phyloP scores from a whole-genome alignment of 1,140 invertebrate genomes.

The Zaprionus ornatus region DNA sequence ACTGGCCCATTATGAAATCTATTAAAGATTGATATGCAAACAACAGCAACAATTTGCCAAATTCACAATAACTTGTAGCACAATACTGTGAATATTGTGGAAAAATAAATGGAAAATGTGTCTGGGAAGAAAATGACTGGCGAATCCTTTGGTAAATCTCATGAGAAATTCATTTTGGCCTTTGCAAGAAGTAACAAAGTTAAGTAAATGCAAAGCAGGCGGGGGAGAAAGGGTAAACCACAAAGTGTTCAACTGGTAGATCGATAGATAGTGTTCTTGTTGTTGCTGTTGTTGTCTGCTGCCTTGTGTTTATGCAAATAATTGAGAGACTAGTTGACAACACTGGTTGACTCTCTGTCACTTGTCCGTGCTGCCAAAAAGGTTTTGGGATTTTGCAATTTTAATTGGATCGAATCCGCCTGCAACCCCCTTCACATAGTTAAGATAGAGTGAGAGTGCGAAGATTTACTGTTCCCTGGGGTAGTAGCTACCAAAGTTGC shows the following conservation, averaged over 20 bases:
- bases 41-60: not conserved
- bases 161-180: conserved; percentile 39
- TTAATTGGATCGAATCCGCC: conserved; percentile 36
- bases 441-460: not conserved
- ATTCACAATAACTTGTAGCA: not conserved
- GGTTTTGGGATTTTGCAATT: conserved; percentile 38
- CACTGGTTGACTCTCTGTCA: conserved; percentile 32
- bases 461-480: conserved; percentile 38
- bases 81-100: not conserved
- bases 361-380: conserved; percentile 18
- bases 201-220: conserved; percentile 21
- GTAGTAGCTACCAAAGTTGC: conserved; percentile 11
- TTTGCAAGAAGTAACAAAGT: conserved; percentile 34
- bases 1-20: not conserved
- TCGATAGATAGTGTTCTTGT: not conserved
- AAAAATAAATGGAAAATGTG: not conserved
- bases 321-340: conserved; percentile 45
- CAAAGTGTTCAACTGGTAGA: conserved; percentile 27
- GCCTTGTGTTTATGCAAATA: conserved; percentile 45
- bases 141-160: conserved; percentile 24
- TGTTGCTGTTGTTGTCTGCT: conserved; percentile 2
- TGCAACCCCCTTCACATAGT: not conserved
- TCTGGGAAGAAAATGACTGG: not conserved
- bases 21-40: not conserved
- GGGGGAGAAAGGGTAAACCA: not conserved